These are phyloP conservation scores for Glaucomys volans DNA, from an alignment of 2,113 vertebrate genomes.

Conservation along the genomic window DNA sequence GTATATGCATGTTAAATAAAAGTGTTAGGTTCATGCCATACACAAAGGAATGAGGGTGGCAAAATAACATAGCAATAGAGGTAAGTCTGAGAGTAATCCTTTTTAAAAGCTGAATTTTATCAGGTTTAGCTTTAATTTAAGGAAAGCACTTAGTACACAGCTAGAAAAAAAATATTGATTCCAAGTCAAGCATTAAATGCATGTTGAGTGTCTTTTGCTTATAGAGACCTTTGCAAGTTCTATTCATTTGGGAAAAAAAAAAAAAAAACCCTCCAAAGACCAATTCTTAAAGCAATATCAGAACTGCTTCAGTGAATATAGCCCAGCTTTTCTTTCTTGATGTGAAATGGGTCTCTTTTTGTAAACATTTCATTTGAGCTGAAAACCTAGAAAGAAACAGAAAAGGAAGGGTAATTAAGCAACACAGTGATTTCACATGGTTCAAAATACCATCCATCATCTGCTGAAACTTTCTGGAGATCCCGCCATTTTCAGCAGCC, in stretches of 20 bases:
- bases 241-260: slow-evolving; percentile 34
- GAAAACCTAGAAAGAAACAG: slow-evolving; percentile 26
- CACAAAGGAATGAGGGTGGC: background rate
- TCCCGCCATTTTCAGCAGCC: rapidly evolving
- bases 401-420: background rate
- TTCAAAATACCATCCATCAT: slow-evolving; percentile 28
- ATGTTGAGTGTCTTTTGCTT: slow-evolving; percentile 20
- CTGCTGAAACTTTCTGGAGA: background rate
- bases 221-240: background rate
- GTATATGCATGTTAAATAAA: background rate
- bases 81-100: background rate
- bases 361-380: slow-evolving; percentile 51
- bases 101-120: slow-evolving; percentile 45
- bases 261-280: slow-evolving; percentile 2
- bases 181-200: background rate
- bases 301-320: background rate
- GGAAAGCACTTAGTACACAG: slow-evolving; percentile 7
- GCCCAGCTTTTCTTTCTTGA: slow-evolving; percentile 40
- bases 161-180: slow-evolving; percentile 21
- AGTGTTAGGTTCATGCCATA: background rate
- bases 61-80: background rate
- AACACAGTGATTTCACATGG: slow-evolving; percentile 41
- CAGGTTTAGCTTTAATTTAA: slow-evolving; percentile 53
- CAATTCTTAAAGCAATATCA: background rate
- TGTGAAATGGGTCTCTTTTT: slow-evolving; percentile 40